These are phyloP conservation scores for Sylvietta virens DNA, from an alignment of 2,113 vertebrate genomes.

Conservation along the genomic window DNA sequence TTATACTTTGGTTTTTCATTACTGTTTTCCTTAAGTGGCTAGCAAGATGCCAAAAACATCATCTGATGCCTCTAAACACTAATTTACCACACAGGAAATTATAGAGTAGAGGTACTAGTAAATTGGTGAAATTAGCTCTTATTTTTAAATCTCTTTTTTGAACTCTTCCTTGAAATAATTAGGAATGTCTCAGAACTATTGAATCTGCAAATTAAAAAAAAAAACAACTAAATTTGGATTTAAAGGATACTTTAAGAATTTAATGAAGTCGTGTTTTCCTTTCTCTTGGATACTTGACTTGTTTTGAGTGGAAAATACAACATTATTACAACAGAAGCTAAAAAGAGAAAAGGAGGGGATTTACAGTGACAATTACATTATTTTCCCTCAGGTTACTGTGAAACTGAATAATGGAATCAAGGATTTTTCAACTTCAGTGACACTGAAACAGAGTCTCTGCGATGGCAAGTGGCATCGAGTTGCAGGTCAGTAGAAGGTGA, in stretches of 20 bases:
- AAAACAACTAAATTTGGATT: neutral
- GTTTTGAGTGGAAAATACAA: neutral
- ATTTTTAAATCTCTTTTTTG: neutral
- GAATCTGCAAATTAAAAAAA: neutral
- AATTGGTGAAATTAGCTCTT: neutral
- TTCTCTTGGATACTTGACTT: neutral
- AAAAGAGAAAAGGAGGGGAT: neutral
- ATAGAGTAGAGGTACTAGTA: neutral
- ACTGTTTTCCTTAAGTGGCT: neutral
- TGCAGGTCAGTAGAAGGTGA: constrained; percentile 74
- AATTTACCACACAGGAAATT: constrained; percentile 5
- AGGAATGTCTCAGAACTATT: neutral
- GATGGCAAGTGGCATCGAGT: constrained; percentile 89
- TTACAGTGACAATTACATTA: neutral
- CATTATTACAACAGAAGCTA: neutral
- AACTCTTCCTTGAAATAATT: neutral
- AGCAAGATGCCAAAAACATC: constrained; percentile 13
- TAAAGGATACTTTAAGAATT: neutral
- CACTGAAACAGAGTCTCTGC: constrained; percentile 81
- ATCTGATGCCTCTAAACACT: neutral
- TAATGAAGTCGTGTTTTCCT: neutral
- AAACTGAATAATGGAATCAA: constrained; percentile 82
- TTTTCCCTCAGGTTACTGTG: constrained; percentile 79
- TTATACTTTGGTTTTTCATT: neutral
- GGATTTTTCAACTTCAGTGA: constrained; percentile 85